phyloP scores from a whole-genome alignment of 2,113 vertebrate genomes.

The Riparia riparia region DNA sequence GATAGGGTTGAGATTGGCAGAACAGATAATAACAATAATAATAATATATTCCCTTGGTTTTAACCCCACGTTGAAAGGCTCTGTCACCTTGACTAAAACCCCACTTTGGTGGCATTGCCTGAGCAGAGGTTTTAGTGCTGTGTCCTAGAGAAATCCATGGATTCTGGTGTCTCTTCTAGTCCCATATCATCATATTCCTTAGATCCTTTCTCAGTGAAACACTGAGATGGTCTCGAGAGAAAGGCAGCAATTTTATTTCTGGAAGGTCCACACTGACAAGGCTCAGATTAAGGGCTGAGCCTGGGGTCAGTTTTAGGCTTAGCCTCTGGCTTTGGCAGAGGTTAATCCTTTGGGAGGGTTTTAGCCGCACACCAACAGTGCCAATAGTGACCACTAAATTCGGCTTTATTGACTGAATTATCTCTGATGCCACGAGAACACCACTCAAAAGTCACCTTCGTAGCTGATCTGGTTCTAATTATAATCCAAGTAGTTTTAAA shows the following conservation, averaged over 20 bases:
- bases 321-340: neutral
- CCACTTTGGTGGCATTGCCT: neutral
- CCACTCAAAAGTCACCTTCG: conserved; percentile 18
- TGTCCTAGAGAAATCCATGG: neutral
- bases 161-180: neutral
- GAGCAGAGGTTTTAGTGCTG: neutral
- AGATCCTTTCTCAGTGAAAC: neutral
- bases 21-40: neutral
- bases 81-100: neutral
- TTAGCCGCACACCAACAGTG: neutral
- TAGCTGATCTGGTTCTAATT: conserved; percentile 68
- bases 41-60: neutral
- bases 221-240: neutral
- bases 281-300: neutral
- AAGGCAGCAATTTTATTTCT: neutral
- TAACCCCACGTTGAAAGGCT: neutral
- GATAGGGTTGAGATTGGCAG: neutral
- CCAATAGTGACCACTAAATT: neutral
- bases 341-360: neutral
- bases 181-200: accelerated
- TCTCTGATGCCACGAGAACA: conserved; percentile 31
- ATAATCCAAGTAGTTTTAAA: conserved; percentile 66
- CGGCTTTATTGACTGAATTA: neutral
- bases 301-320: neutral
- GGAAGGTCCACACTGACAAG: neutral